Base-by-base conservation (phyloP, 2,113 vertebrate species). In the Ammospiza nelsoni region DNA sequence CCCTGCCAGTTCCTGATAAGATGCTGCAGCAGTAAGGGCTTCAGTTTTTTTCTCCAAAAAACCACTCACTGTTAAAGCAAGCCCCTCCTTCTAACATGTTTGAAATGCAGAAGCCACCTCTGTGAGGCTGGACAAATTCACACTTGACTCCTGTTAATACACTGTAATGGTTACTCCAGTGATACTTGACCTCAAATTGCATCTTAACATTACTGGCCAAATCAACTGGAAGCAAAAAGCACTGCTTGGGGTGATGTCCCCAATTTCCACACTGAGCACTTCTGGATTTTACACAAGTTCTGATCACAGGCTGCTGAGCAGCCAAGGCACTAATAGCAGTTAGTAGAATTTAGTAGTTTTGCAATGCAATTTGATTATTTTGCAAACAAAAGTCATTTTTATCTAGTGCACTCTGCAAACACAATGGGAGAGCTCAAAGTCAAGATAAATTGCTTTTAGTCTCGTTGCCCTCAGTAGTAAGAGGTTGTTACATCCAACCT, bases 321-420 rank as follows among this genome's bases (percentile, higher is more conserved):
- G 68, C 55, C 48, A 66, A 74, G 59, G 72, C 37, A 71, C 44
- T 81, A 89, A 78, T 4, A 84, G 46, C 57, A 63, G n/a, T 18
- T 48, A 78, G 63, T 65, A 35, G 52, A 78, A 87, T 73, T 90
- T 76, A 77, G 63, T 25, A 67, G 78, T 51, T 95, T 67, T 77
- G 49, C 80, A 84, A 83, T 9, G 7, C 82, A 78, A 83, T 89
- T 89, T 71, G 33, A 88, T 90, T 91, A 92, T 93, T 93, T 93
- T 94, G 78, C 66, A 90, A 95, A 94, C 74, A 95, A 52, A 94
- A 84, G 81, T 86, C 22, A 80, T 91, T 96, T 93, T 93, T 89
- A 96, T 90, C 77, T 93, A 37, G 69, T 59, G 80, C 55, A 62
- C 37, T 94, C 87, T 87, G 68, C 73, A 95, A 95, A 96, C 87